Evolutionary conservation across 1,140 invertebrate species (phyloP).

Genomic region (Drosophila sp.): DNA sequence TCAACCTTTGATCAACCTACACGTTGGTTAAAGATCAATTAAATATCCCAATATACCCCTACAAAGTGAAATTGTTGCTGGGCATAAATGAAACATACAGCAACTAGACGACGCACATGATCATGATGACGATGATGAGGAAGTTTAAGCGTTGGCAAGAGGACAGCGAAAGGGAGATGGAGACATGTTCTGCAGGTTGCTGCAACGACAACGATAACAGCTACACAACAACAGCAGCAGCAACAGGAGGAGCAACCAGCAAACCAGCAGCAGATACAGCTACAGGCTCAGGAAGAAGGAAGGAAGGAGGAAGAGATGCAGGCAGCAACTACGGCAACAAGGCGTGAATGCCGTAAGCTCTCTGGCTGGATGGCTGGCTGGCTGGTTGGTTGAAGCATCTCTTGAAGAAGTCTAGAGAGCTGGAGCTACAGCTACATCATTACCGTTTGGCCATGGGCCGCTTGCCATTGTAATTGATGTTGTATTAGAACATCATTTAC

Average conservation of each 20-base stretch:
- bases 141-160: conserved; percentile 19
- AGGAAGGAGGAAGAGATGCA: neutral
- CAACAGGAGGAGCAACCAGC: conserved; percentile 16
- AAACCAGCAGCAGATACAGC: neutral
- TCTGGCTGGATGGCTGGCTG: conserved; percentile 11
- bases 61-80: neutral
- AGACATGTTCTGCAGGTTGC: conserved; percentile 54
- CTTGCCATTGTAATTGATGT: conserved; percentile 81
- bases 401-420: conserved; percentile 33
- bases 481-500: conserved; percentile 81
- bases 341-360: conserved; percentile 77
- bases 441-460: conserved; percentile 72
- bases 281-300: conserved; percentile 21
- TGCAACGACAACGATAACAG: conserved; percentile 67
- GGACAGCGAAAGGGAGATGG: conserved; percentile 31
- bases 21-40: no score
- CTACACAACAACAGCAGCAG: conserved; percentile 48
- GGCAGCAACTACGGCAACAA: conserved; percentile 55
- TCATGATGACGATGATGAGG: neutral
- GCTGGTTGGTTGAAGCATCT: conserved; percentile 45
- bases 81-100: conserved; percentile 6
- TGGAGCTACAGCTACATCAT: conserved; percentile 60
- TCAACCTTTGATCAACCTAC: no score
- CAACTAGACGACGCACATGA: conserved; percentile 5
- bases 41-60: neutral